Evolutionary conservation across 2,113 vertebrate species (phyloP).

Genomic region (Catagonus wagneri): DNA sequence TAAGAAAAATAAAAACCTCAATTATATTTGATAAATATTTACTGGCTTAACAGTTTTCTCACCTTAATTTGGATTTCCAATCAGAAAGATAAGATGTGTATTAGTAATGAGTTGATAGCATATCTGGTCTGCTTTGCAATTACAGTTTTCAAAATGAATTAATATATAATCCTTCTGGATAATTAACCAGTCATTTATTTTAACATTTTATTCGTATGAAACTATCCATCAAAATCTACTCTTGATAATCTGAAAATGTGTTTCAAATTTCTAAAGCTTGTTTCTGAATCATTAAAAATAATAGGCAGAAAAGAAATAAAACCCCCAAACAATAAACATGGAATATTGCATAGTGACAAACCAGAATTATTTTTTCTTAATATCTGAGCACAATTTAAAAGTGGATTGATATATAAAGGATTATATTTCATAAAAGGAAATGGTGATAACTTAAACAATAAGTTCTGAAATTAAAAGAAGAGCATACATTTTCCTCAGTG

Average conservation of each 20-base stretch:
- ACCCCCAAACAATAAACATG: not conserved
- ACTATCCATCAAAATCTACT: slow-evolving; percentile 27
- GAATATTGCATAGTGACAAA: not conserved
- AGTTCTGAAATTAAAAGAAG: not conserved
- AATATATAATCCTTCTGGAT: slow-evolving; percentile 36
- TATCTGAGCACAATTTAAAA: not conserved
- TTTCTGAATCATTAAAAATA: not conserved
- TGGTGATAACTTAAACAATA: not conserved
- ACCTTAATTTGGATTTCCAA: slow-evolving; percentile 45
- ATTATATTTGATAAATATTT: slow-evolving; percentile 63
- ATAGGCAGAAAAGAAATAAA: not conserved
- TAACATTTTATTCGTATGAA: slow-evolving; percentile 54
- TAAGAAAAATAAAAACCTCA: slow-evolving; percentile 32
- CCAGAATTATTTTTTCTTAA: not conserved
- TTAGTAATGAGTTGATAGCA: slow-evolving; percentile 52
- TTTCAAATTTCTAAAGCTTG: slow-evolving; percentile 30
- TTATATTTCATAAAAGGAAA: not conserved
- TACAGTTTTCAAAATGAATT: slow-evolving; percentile 59
- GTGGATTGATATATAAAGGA: not conserved
- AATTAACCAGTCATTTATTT: slow-evolving; percentile 62
- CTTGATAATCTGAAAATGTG: not conserved
- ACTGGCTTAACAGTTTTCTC: not conserved
- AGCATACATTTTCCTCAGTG: not conserved
- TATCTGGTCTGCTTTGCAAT: slow-evolving; percentile 38
- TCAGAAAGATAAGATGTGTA: slow-evolving; percentile 31